Evolutionary conservation across 2,888 invertebrate species (phyloP).

Genomic region (Leucania comma): DNA sequence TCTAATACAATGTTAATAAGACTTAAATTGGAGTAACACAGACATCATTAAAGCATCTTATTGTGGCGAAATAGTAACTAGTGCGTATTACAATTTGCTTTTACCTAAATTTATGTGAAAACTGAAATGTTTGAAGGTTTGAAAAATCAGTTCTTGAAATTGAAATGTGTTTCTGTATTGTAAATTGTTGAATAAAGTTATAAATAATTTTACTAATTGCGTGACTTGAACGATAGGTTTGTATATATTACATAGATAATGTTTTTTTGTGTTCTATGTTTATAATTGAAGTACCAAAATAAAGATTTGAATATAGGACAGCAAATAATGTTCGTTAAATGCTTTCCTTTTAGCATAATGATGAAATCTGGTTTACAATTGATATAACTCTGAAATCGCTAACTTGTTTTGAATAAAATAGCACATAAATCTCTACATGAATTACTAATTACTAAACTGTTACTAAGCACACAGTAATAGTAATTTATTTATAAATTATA

Average conservation of each 20-base stretch:
- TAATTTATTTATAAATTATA: no score
- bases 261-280: background rate
- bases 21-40: slow-evolving; percentile 29
- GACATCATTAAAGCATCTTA: slow-evolving; percentile 25
- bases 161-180: background rate
- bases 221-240: background rate
- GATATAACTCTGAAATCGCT: no score
- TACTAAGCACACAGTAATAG: no score
- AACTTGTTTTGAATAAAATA: no score
- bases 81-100: slow-evolving; percentile 18
- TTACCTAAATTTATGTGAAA: slow-evolving; percentile 19
- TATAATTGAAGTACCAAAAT: background rate
- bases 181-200: background rate
- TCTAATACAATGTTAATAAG: slow-evolving; percentile 22
- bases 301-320: background rate
- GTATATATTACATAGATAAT: background rate
- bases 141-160: slow-evolving; percentile 12
- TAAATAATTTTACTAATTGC: background rate
- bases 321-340: background rate
- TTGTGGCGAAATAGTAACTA: slow-evolving; percentile 23
- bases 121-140: slow-evolving; percentile 19
- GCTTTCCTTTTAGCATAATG: background rate
- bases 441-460: no score
- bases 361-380: no score
- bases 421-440: no score